These are phyloP conservation scores for Alligator sinensis DNA, from an alignment of 2,113 vertebrate species.

Conservation along the genomic window DNA sequence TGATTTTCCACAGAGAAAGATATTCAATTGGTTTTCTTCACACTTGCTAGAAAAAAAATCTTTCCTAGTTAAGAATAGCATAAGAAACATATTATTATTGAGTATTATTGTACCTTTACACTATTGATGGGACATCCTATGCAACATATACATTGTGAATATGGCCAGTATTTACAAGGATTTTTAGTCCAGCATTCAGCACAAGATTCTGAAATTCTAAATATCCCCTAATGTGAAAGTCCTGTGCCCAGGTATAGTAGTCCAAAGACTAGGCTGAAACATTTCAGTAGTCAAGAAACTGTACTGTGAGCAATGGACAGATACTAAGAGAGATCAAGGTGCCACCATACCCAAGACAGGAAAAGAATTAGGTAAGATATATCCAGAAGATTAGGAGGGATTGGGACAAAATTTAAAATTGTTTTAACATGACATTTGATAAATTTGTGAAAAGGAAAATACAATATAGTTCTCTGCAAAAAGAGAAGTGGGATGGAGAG, in stretches of 20 bases:
- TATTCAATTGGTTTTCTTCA: background rate
- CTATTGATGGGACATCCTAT: background rate
- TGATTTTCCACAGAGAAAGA: background rate
- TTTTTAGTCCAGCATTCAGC: background rate
- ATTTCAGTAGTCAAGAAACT: background rate
- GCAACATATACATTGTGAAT: background rate
- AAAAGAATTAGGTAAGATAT: background rate
- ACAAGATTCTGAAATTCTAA: background rate
- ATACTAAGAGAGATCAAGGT: background rate
- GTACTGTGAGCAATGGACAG: background rate
- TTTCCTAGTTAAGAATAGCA: rapidly evolving
- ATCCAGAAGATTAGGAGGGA: background rate
- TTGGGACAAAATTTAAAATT: background rate
- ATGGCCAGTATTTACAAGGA: background rate
- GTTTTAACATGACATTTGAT: background rate
- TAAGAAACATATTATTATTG: background rate
- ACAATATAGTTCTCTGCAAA: background rate
- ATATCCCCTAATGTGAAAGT: background rate
- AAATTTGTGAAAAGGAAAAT: background rate
- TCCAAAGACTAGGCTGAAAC: background rate
- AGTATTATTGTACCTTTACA: background rate
- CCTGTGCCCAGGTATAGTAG: background rate
- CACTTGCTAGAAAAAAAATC: background rate
- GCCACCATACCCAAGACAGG: background rate
- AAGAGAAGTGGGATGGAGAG: background rate